Conservation (phyloP, 2,888 invertebrate genomes). For the Tenthredo scrophulariae region DNA sequence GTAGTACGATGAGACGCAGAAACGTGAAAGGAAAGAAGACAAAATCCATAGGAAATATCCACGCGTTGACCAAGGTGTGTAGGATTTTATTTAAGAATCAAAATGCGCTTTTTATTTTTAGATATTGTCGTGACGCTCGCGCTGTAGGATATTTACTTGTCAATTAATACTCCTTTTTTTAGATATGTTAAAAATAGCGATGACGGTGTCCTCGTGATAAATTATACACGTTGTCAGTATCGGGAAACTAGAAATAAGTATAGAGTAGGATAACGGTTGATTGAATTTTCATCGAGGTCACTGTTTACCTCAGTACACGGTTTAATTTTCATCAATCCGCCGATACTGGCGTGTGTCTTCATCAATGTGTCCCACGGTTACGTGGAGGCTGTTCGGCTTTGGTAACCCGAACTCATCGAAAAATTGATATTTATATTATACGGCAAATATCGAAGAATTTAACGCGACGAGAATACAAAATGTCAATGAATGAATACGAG, state of each 20-base stretch:
- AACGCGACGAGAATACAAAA: background rate
- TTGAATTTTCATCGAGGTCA: slow-evolving; percentile 47
- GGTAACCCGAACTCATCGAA: background rate
- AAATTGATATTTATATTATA: background rate
- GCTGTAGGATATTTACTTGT: background rate
- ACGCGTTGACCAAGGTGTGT: slow-evolving; percentile 78
- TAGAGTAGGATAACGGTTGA: slow-evolving; percentile 11
- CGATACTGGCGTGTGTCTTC: background rate
- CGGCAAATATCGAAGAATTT: background rate
- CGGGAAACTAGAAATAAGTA: slow-evolving; percentile 34
- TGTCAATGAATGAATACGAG: background rate
- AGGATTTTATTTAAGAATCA: background rate
- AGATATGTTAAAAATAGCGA: background rate
- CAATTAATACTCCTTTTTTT: slow-evolving; percentile 10
- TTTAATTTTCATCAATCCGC: background rate
- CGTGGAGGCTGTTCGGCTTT: background rate
- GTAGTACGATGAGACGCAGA: slow-evolving; percentile 81
- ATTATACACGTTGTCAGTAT: slow-evolving; percentile 5
- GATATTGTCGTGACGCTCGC: background rate
- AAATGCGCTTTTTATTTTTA: slow-evolving; percentile 3
- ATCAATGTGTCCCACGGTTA: background rate
- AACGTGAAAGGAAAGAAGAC: slow-evolving; percentile 85
- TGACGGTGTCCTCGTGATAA: background rate
- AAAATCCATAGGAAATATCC: slow-evolving; percentile 83
- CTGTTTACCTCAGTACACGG: background rate